A percentile compares a stretch with the other conserved stretches of the same genome.
phyloP scores from a whole-genome alignment of 2,888 invertebrate species.

The Coronaproctus castanopsis region DNA sequence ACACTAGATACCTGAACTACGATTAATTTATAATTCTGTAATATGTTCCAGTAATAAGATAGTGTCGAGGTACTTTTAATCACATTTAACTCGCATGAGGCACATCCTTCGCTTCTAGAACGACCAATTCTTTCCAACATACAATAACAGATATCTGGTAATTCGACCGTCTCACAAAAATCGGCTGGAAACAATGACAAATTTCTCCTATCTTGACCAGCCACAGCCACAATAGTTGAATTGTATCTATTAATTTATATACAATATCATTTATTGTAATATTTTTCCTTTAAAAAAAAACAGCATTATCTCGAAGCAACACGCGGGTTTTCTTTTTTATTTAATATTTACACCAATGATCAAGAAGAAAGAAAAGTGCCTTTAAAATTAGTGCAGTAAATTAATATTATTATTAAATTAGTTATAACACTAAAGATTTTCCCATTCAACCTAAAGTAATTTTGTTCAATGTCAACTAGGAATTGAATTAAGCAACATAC shows the following conservation, averaged over 20 bases:
- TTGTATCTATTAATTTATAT: slow-evolving; percentile 39
- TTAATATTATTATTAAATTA: no score
- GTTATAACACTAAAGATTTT: no score
- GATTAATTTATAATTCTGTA: slow-evolving; percentile 1
- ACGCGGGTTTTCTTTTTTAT: no score
- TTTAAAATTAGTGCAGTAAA: no score
- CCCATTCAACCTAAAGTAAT: no score
- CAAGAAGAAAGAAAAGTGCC: no score
- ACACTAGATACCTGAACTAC: slow-evolving; percentile 8
- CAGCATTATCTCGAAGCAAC: no score
- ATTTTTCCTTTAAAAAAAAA: no score
- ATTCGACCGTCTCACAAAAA: slow-evolving; percentile 23
- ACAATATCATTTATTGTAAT: slow-evolving; percentile 18
- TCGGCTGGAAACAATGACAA: slow-evolving; percentile 33
- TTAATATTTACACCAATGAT: no score
- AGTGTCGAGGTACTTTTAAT: slow-evolving; percentile 24
- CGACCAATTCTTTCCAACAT: slow-evolving; percentile 54
- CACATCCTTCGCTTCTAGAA: slow-evolving; percentile 43
- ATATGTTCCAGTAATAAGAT: slow-evolving; percentile 9
- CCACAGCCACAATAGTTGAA: slow-evolving; percentile 42
- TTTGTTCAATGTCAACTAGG: no score
- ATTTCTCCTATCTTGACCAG: slow-evolving; percentile 38
- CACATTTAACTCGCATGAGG: slow-evolving; percentile 42
- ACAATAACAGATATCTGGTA: slow-evolving; percentile 39
- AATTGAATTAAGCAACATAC: no score